Conservation (phyloP, 2,888 invertebrate species). For the Psylliodes chrysocephalus region DNA sequence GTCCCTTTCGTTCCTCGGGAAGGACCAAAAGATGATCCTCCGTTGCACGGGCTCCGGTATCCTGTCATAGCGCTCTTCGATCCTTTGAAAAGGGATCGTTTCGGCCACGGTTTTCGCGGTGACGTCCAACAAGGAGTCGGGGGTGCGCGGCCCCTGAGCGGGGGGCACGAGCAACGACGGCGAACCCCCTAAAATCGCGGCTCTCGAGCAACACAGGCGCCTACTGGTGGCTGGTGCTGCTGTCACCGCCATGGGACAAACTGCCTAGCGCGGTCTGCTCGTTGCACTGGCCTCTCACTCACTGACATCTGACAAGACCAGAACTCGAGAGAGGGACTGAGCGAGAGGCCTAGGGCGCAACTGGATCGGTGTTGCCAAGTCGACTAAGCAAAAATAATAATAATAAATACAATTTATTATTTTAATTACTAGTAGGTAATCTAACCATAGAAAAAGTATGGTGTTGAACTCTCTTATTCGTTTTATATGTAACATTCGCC, state of each 20-base stretch:
- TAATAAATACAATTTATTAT: too few species aligned
- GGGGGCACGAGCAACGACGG: slow-evolving; percentile 51
- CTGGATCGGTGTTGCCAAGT: slow-evolving; percentile 21
- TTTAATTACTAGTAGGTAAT: too few species aligned
- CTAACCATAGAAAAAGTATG: too few species aligned
- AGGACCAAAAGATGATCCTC: slow-evolving; percentile 89
- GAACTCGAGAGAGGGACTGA: slow-evolving; percentile 12
- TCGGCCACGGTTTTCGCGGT: slow-evolving; percentile 86
- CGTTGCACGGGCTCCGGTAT: slow-evolving; percentile 91
- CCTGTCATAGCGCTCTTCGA: slow-evolving; percentile 87
- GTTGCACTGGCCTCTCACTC: slow-evolving; percentile 58
- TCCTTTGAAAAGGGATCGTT: slow-evolving; percentile 85
- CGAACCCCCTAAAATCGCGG: slow-evolving; percentile 55
- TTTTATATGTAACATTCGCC: too few species aligned
- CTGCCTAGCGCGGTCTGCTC: slow-evolving; percentile 34
- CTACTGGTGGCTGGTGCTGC: slow-evolving; percentile 62
- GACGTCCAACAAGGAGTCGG: slow-evolving; percentile 83
- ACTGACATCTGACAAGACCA: slow-evolving; percentile 58
- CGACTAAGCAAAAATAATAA: too few species aligned
- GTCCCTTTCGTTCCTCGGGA: slow-evolving; percentile 87
- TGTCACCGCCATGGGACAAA: slow-evolving; percentile 39
- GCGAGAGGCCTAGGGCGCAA: slow-evolving; percentile 26
- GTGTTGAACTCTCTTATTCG: too few species aligned
- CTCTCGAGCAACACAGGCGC: slow-evolving; percentile 65
- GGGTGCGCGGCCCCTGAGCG: slow-evolving; percentile 65